Evolutionary conservation across 1,140 invertebrate genomes (phyloP), one percentile per base, ranked within the genome.

Genomic region (Ceratosolen fusciceps): DNA sequence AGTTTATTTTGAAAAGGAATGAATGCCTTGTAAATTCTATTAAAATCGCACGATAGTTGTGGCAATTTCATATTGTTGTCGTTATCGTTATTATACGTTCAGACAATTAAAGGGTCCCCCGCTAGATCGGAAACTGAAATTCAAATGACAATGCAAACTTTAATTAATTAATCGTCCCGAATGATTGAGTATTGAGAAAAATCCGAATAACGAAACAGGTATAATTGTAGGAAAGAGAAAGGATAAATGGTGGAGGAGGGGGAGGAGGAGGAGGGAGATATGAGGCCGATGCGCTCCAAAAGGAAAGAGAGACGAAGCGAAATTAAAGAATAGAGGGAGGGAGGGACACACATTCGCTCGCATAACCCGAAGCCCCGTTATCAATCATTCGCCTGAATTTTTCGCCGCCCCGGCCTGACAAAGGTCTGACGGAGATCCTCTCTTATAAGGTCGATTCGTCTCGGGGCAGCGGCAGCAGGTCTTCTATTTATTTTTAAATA

Each of bases 291-390:
- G 34, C 62, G 62, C 1, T 21, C 12, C 9, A 56, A 67, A 58
- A 54, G 19, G 62, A 77, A 58, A 58, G 49, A 43, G 52, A 56
- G 52, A 70, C 4, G 0, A 31, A 7, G 16, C 3, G 43, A 49
- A 65, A n/a, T 67, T 67, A 73, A 68, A 31, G n/a, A 49, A n/a
- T n/a, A n/a, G n/a, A n/a, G n/a, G n/a, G n/a, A n/a, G n/a, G n/a
- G 56, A 47, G 34, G 60, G 52, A 24, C 58, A 65, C 39, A 73
- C 56, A 73, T 52, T 52, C 58, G 49, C 56, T 54, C 70, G 77
- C 56, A 74, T 79, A 79, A 74, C 52, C 79, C 67, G 65, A 43
- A 80, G 72, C 79, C n/a, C 65, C 65, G 73, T 75, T 75, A 80
- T 80, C 79, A 80, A 80, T 80, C 79, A 80, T 80, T 52, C 39